Base-by-base conservation (phyloP, 2,888 invertebrate species). In the Spisula solida region DNA sequence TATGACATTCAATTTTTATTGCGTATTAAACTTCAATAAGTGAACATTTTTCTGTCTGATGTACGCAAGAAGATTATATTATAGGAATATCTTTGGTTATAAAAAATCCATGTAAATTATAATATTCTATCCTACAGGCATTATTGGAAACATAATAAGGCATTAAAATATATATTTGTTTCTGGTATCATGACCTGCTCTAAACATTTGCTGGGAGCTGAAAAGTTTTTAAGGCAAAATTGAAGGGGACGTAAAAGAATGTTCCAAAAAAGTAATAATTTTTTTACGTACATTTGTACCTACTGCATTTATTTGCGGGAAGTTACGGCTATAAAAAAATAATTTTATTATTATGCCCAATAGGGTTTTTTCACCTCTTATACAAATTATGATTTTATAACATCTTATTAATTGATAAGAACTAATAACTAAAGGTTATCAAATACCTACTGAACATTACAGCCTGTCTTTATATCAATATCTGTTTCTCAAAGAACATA, bases 371-470 rank as follows among this genome's bases (percentile, higher is more conserved):
- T 56, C 20, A 56, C 6, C 56, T 56, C n/a, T 66, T 66, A 12
- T n/a, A 25, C 60, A 25, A 66, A 66, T 66, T n/a, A 66, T 25
- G 60, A 66, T 66, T 66, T 66, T 66, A 25, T 66, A 66, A 66
- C 60, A 66, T 66, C 25, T 66, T n/a, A 66, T 66, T 66, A n/a
- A 66, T 66, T 66, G 60, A 66, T 66, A 66, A 66, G 60, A 66
- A n/a, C 60, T 25, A 66, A 66, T 66, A 66, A 66, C 60, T 66
- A 12, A 25, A 66, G 25, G 60, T 25, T 66, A 66, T n/a, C n/a
- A 2, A 25, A 66, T 20, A 66, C 60, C n/a, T 66, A 20, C 60
- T 10, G 6, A 66, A 66, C 25, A 51, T 66, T 66, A 66, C 12
- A 25, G 60, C 5, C n/a, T 25, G 25, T 14, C 60, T 66, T 25